Evolutionary conservation across 2,888 invertebrate species (phyloP), one percentile per base, ranked within the genome.

Genomic region (Rhabditoides inermis): DNA sequence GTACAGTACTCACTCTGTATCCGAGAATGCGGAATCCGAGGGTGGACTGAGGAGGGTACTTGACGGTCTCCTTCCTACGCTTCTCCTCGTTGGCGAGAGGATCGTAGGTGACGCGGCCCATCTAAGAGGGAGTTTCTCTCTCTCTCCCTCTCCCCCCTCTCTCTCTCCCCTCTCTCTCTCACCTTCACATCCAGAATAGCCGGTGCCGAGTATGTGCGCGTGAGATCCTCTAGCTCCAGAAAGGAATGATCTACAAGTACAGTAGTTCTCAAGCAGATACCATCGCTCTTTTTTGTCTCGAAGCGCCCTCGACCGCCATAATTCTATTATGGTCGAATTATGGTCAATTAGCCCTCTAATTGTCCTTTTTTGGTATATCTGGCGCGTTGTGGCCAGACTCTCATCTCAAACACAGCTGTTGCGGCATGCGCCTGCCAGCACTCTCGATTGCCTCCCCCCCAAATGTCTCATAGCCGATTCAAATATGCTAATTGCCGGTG

Each of bases 11-110:
- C 35, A 75, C 72, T 40, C 68, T 53, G 45, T 74, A 75, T 30
- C 74, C 74, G 12, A 71, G 61, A 23, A 74, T 57, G n/a, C 74
- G 52, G 55, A 70, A 70, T 25, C 74, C 74, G 26, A 69, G 53
- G 4, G 25, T 59, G 5, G 53, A 49, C 44, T 72, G 73, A 15
- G 65, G 68, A 7, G 68, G 66, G 23, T 65, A 72, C 51, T 74
- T 74, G 44, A 53, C 49, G 18, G 45, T 53, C 45, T 72, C 72
- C 44, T 62, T 62, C 23, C 53, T 44, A 23, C 52, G 55, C 53
- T 74, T 74, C 41, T 58, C 67, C 4, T 54, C 59, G 28, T 28
- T 60, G 0, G 74, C 74, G 20, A 55, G 37, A 6, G 74, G 74
- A 60, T 74, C 74, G 49, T 57, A 67, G 1, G 72, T 70, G 26